phyloP scores from a whole-genome alignment of 2,888 invertebrate species.

The Drosophila percnosoma region DNA sequence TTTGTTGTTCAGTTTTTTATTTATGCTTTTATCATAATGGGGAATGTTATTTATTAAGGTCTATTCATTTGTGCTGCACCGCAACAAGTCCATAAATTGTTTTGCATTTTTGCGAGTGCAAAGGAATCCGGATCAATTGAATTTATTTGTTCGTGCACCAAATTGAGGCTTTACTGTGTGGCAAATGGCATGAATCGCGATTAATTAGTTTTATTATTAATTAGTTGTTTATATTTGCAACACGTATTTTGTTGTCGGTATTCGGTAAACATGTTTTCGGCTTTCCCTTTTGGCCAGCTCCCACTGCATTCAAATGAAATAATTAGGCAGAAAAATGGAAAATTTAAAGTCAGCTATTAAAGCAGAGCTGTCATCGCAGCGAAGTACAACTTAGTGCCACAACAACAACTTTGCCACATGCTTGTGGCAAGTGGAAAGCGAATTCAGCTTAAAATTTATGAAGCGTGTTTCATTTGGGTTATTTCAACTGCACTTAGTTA shows the following conservation, averaged over 20 bases:
- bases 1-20: not conserved
- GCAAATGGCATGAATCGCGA: too few relatives aligned
- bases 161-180: not conserved
- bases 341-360: not conserved
- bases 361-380: not conserved
- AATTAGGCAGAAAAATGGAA: not conserved
- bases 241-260: too few relatives aligned
- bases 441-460: not conserved
- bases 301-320: too few relatives aligned
- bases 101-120: not conserved
- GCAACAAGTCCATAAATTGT: not conserved
- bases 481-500: conserved; percentile 6
- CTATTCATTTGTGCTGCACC: not conserved
- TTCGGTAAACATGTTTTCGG: too few relatives aligned
- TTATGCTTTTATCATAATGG: not conserved
- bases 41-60: not conserved
- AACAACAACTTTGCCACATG: not conserved
- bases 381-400: not conserved
- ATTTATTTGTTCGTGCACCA: not conserved
- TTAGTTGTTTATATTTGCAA: too few relatives aligned
- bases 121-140: not conserved
- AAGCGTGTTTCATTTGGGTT: not conserved
- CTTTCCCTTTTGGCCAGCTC: too few relatives aligned
- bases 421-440: not conserved
- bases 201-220: too few relatives aligned